A percentile compares a stretch with the other conserved stretches of the same genome.
Evolutionary conservation across 2,888 invertebrate species (phyloP).

Genomic region (Zhengitettix transpicula): DNA sequence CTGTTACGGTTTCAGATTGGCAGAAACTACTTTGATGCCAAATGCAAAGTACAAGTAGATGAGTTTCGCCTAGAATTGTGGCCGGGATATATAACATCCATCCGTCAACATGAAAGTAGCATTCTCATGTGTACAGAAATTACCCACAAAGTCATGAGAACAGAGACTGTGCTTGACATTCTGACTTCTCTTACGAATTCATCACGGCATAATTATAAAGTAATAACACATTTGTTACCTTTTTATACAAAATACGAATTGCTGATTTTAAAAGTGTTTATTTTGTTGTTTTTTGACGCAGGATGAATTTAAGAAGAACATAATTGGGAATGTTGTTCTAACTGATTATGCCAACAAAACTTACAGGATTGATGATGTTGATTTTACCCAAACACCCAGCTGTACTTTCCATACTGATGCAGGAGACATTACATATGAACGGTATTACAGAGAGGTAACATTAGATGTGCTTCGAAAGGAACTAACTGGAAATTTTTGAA

Average conservation of each 20-base stretch:
- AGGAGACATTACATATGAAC: slow-evolving; percentile 36
- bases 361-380: slow-evolving; percentile 57
- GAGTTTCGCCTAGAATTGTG: slow-evolving; percentile 54
- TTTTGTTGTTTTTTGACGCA: slow-evolving; percentile 7
- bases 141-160: slow-evolving; percentile 65
- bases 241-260: neutral
- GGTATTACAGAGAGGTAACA: slow-evolving; percentile 38
- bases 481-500: too few species aligned
- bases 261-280: neutral
- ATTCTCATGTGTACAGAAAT: slow-evolving; percentile 67
- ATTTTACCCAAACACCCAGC: slow-evolving; percentile 39
- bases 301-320: slow-evolving; percentile 13
- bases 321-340: slow-evolving; percentile 42
- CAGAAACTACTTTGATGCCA: neutral
- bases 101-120: slow-evolving; percentile 61
- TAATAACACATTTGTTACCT: neutral
- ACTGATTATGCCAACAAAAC: slow-evolving; percentile 65
- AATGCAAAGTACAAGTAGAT: slow-evolving; percentile 31
- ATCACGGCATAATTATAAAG: neutral
- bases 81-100: slow-evolving; percentile 75
- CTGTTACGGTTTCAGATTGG: neutral
- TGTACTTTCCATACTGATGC: slow-evolving; percentile 42
- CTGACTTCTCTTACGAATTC: slow-evolving; percentile 26
- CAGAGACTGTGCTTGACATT: slow-evolving; percentile 52
- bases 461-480: too few species aligned